Conservation (phyloP, 1,140 invertebrate species). For the Meloidogyne exigua region DNA sequence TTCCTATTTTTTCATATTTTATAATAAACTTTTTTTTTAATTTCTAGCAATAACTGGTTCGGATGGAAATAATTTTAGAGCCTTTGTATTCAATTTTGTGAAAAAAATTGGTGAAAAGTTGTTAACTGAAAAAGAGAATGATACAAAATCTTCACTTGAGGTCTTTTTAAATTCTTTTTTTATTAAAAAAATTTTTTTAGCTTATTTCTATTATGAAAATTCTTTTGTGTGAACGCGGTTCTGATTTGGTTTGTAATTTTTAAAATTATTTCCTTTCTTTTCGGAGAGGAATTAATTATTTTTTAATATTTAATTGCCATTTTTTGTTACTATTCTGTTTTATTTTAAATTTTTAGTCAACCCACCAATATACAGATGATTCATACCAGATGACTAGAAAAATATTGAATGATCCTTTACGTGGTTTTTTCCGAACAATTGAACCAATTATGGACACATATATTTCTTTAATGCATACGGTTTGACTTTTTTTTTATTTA, state of each 20-base stretch:
- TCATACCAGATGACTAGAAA: constrained; percentile 70
- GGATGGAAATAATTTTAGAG: constrained; percentile 64
- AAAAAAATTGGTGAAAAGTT: constrained; percentile 69
- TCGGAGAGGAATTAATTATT: neutral
- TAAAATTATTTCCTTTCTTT: no score
- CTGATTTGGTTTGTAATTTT: neutral
- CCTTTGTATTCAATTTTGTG: constrained; percentile 68
- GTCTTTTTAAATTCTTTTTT: constrained; percentile 67
- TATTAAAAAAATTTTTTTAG: constrained; percentile 31
- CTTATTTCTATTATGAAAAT: constrained; percentile 23
- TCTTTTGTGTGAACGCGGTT: neutral
- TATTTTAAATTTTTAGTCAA: constrained; percentile 14
- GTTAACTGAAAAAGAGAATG: constrained; percentile 72
- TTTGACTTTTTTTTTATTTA: constrained; percentile 63
- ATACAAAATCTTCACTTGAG: constrained; percentile 73
- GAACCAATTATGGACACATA: constrained; percentile 72
- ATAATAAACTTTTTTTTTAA: neutral
- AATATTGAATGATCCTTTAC: constrained; percentile 66
- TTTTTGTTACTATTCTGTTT: no score
- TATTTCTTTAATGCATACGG: constrained; percentile 72
- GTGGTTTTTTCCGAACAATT: constrained; percentile 70
- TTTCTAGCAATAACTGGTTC: constrained; percentile 17
- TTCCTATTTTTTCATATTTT: no score
- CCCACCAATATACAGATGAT: constrained; percentile 67
- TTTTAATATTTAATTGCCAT: no score